Conservation (phyloP, 2,888 invertebrate genomes). For the Drosophila paranaensis region DNA sequence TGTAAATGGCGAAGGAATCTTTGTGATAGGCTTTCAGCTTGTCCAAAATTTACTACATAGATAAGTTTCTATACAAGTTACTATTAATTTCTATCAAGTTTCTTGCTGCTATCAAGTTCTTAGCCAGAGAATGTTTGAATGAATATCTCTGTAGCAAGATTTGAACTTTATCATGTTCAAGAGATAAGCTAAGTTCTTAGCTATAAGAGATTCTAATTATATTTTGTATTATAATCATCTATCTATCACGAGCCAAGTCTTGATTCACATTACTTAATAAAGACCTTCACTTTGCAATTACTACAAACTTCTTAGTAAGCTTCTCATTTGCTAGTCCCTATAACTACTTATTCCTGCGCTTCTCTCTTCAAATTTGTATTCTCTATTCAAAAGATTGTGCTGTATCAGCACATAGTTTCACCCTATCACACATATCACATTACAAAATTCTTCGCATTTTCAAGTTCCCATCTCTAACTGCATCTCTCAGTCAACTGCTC, state of each 20-base stretch:
- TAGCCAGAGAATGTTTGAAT: no score
- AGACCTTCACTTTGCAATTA: not conserved
- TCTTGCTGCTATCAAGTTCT: not conserved
- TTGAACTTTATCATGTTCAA: no score
- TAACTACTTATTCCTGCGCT: not conserved
- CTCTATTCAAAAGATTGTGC: not conserved
- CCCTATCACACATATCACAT: not conserved
- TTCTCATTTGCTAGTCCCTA: not conserved
- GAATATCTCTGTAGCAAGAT: no score
- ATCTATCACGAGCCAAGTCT: no score
- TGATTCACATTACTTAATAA: no score
- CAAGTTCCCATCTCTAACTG: not conserved
- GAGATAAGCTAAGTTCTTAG: no score
- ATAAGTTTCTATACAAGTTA: not conserved
- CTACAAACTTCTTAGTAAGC: not conserved
- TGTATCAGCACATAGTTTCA: not conserved
- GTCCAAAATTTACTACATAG: no score
- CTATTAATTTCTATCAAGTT: not conserved
- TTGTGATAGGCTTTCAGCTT: no score
- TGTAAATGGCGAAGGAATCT: no score
- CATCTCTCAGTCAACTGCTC: not conserved
- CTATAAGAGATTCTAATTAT: no score
- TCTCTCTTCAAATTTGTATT: not conserved
- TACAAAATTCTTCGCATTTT: not conserved
- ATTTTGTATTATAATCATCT: no score